phyloP scores from a whole-genome alignment of 1,140 invertebrate species.

The Anastrepha ludens region DNA sequence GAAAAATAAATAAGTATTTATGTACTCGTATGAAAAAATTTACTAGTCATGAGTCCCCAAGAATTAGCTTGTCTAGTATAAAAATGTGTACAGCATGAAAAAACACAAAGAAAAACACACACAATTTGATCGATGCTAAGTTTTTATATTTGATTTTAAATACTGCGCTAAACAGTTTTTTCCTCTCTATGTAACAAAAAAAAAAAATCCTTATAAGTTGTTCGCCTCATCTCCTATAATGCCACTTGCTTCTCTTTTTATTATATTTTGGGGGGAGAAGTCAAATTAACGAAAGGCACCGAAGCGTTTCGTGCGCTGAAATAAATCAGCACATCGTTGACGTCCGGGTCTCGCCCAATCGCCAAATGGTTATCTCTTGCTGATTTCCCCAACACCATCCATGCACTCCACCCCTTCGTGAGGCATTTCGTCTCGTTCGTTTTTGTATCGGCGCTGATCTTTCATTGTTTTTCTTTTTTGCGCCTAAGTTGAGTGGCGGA shows the following conservation, averaged over 20 bases:
- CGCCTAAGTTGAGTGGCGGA: conserved; percentile 11
- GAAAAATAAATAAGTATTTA: neutral
- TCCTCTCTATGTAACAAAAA: neutral
- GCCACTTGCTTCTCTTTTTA: neutral
- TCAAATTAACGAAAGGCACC: conserved; percentile 72
- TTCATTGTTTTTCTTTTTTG: neutral
- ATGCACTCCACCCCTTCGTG: neutral
- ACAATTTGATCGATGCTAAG: conserved; percentile 11
- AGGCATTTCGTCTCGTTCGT: neutral
- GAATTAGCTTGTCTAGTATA: conserved; percentile 31
- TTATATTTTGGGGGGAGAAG: neutral
- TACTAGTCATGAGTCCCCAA: conserved; percentile 38
- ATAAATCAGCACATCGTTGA: conserved; percentile 73
- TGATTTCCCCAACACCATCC: conserved; percentile 2
- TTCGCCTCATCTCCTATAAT: neutral
- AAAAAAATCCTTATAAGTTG: neutral
- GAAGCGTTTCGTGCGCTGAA: conserved; percentile 72
- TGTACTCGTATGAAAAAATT: neutral
- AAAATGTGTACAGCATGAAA: neutral
- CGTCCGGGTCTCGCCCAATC: conserved; percentile 62
- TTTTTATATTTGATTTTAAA: conserved; percentile 33
- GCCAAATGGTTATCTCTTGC: conserved; percentile 44
- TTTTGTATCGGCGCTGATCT: conserved; percentile 12
- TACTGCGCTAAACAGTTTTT: neutral
- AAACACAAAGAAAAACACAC: neutral